These are phyloP conservation scores for Eolophus roseicapilla DNA, from an alignment of 2,113 vertebrate species.

Conservation along the genomic window DNA sequence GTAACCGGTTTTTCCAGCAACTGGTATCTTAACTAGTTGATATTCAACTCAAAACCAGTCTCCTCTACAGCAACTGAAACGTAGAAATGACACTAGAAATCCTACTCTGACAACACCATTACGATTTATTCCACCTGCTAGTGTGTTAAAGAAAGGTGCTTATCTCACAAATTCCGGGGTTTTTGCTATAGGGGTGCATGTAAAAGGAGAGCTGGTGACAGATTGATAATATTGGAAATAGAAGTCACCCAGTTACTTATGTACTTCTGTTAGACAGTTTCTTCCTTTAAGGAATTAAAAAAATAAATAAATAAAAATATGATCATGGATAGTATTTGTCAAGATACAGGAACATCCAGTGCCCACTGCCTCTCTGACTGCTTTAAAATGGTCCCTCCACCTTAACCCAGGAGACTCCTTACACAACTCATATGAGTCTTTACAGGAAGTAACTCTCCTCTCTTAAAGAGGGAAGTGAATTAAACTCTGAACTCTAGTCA, in stretches of 20 bases:
- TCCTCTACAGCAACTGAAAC: not conserved
- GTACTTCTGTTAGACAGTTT: not conserved
- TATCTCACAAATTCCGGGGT: not conserved
- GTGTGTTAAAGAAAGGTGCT: not conserved
- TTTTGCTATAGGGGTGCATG: not conserved
- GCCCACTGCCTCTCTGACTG: not conserved
- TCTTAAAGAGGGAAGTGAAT: slow-evolving; percentile 16
- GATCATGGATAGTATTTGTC: not conserved
- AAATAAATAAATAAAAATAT: too few species aligned
- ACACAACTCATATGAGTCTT: not conserved
- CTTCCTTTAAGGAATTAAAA: not conserved
- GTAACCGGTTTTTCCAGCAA: not conserved
- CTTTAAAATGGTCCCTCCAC: not conserved
- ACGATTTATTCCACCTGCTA: not conserved
- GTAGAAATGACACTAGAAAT: not conserved
- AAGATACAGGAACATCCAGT: not conserved
- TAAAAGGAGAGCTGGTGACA: not conserved
- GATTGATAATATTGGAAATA: not conserved
- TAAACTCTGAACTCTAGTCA: slow-evolving; percentile 46
- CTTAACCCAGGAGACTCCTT: not conserved
- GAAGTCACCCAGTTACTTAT: not conserved
- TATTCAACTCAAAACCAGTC: not conserved
- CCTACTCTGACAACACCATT: rapidly evolving
- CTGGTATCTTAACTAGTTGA: not conserved
- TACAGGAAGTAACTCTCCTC: not conserved